Conservation (phyloP, 1,140 invertebrate genomes). For the Oscheius sp. region DNA sequence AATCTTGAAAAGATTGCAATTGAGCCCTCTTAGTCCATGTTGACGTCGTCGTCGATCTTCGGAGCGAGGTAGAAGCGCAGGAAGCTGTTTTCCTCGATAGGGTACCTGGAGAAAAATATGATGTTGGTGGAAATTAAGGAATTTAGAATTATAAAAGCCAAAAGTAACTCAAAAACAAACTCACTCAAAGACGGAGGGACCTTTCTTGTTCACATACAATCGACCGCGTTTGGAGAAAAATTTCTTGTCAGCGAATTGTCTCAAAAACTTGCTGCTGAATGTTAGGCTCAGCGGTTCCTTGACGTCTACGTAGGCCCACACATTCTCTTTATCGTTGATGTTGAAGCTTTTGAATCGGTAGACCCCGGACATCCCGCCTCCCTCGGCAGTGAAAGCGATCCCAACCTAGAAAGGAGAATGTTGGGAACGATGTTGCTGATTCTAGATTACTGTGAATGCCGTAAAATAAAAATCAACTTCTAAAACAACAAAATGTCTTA, state of each 20-base stretch:
- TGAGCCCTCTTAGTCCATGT: slow-evolving; percentile 54
- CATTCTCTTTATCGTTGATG: slow-evolving; percentile 46
- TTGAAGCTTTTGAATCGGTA: slow-evolving; percentile 44
- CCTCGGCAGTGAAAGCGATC: slow-evolving; percentile 87
- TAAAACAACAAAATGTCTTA: neutral
- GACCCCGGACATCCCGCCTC: slow-evolving; percentile 76
- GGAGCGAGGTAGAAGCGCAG: slow-evolving; percentile 96
- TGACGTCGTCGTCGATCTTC: slow-evolving; percentile 93
- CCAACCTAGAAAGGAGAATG: slow-evolving; percentile 70
- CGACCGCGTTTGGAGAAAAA: slow-evolving; percentile 70
- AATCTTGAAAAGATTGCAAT: too few species aligned
- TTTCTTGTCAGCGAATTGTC: slow-evolving; percentile 92
- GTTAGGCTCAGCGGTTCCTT: slow-evolving; percentile 89
- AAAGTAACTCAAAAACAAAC: too few species aligned
- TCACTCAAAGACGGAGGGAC: slow-evolving; percentile 85
- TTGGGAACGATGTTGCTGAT: too few species aligned
- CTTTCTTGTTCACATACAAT: slow-evolving; percentile 89
- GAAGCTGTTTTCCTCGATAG: slow-evolving; percentile 82
- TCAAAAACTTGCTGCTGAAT: slow-evolving; percentile 76
- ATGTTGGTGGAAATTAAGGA: neutral
- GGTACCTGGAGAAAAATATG: slow-evolving; percentile 69
- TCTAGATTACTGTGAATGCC: too few species aligned
- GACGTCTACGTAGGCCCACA: slow-evolving; percentile 77
- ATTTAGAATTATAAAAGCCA: too few species aligned
- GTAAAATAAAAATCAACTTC: too few species aligned